phyloP scores from a whole-genome alignment of 2,888 invertebrate species.

The Thymelicus sylvestris region DNA sequence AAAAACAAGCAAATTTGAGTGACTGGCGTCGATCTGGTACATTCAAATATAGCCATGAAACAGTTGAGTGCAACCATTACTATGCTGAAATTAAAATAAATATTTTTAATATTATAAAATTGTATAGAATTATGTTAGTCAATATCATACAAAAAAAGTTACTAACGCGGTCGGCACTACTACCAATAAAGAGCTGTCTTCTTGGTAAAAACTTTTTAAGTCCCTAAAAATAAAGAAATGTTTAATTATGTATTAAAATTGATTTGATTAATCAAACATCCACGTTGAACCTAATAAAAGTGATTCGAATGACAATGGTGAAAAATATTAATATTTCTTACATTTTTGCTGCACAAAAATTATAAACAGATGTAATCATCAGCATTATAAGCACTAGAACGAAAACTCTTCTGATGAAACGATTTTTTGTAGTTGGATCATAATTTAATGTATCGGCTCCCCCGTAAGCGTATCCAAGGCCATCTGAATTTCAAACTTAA shows the following conservation, averaged over 20 bases:
- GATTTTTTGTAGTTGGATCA: conserved; percentile 1
- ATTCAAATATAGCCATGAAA: not conserved
- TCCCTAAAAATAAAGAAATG: too few species aligned
- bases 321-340: not conserved
- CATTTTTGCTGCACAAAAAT: not conserved
- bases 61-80: not conserved
- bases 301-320: too few species aligned
- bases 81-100: not conserved
- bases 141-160: too few species aligned
- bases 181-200: too few species aligned
- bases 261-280: too few species aligned
- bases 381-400: not conserved
- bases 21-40: not conserved
- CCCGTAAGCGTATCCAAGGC: conserved; percentile 3
- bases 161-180: too few species aligned
- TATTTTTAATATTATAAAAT: too few species aligned
- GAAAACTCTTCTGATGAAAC: not conserved
- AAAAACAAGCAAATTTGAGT: not conserved
- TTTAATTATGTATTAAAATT: too few species aligned
- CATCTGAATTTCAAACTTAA: not conserved
- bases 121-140: too few species aligned
- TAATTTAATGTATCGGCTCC: conserved; percentile 3
- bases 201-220: too few species aligned
- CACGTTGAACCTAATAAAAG: too few species aligned
- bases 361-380: not conserved